These are phyloP conservation scores for Gila robusta DNA, from an alignment of 2,797 vertebrate genomes.

Conservation along the genomic window DNA sequence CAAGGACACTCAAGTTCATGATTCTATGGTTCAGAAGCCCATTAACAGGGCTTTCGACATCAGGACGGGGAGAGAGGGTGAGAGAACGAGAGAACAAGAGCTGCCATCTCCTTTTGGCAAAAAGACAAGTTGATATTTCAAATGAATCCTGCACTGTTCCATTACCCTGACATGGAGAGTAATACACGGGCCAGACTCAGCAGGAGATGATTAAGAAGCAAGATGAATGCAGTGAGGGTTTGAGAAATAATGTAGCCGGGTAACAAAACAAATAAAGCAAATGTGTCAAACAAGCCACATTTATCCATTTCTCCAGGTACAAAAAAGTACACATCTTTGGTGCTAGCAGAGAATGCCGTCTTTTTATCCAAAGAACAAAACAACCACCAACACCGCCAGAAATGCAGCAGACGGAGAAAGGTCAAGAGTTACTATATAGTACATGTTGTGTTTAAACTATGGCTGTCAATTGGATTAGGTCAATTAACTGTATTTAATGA, in stretches of 20 bases:
- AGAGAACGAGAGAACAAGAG: conserved; percentile 35
- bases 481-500: neutral
- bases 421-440: neutral
- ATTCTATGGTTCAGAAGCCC: conserved; percentile 27
- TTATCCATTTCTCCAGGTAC: conserved; percentile 6
- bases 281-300: conserved; percentile 30
- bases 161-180: conserved; percentile 50
- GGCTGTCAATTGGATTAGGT: neutral
- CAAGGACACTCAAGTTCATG: conserved; percentile 1
- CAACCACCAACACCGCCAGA: neutral
- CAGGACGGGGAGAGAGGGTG: conserved; percentile 5
- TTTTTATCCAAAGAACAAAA: neutral
- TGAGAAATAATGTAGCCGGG: conserved; percentile 15
- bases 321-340: conserved; percentile 4
- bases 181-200: conserved; percentile 35
- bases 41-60: conserved; percentile 31
- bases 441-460: neutral
- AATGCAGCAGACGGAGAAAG: neutral
- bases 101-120: conserved; percentile 54
- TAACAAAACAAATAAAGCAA: conserved; percentile 50
- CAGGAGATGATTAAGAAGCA: conserved; percentile 54
- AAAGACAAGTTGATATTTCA: conserved; percentile 61
- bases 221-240: conserved; percentile 30
- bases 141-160: conserved; percentile 54
- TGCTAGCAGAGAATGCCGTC: neutral